Evolutionary conservation across 2,888 invertebrate species (phyloP).

Genomic region (Lithophane socia): DNA sequence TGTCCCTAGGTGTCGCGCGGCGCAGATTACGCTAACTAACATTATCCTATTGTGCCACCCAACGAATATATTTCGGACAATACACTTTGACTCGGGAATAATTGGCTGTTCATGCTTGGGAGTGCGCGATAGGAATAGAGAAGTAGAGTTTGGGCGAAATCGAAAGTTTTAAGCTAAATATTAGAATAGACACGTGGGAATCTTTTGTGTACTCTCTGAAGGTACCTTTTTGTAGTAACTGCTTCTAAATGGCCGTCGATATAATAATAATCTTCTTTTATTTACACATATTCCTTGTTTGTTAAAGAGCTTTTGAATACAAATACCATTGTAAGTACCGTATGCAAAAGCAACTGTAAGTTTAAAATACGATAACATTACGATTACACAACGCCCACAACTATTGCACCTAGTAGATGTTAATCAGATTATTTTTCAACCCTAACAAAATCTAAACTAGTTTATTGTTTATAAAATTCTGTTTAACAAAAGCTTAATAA

Average conservation of each 20-base stretch:
- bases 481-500: neutral
- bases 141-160: neutral
- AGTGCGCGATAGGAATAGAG: conserved; percentile 12
- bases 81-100: conserved; percentile 37
- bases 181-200: neutral
- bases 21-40: conserved; percentile 61
- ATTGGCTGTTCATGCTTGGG: conserved; percentile 13
- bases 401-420: too few relatives aligned
- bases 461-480: neutral
- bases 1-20: conserved; percentile 51
- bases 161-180: neutral
- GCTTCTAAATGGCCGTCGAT: neutral
- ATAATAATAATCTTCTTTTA: neutral
- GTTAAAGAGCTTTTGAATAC: neutral
- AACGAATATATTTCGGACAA: conserved; percentile 46
- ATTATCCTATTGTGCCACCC: conserved; percentile 50
- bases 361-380: too few relatives aligned
- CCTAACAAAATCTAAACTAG: neutral
- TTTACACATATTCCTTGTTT: neutral
- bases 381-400: too few relatives aligned
- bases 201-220: neutral
- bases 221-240: neutral
- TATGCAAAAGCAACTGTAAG: neutral
- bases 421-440: neutral
- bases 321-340: neutral